Evolutionary conservation across 2,888 invertebrate genomes (phyloP), one percentile per base, ranked within the genome.

Genomic region (Oscheius sp.): DNA sequence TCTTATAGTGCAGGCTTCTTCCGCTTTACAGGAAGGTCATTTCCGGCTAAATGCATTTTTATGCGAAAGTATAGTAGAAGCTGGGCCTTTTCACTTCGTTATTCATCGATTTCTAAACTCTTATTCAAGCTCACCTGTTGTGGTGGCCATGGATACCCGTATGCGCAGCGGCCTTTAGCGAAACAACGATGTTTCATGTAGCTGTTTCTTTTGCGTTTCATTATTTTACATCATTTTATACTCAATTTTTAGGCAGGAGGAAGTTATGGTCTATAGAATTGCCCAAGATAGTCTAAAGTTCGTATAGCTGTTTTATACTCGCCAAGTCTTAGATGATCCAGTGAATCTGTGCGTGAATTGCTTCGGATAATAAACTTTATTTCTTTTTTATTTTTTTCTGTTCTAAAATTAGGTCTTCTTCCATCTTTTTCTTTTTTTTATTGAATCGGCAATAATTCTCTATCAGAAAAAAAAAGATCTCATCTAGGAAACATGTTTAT

Each of bases 191-290:
- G 6, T 25, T 55, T 55, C 25, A 6, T 21, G 21, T 18, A 13
- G 2, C 49, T 49, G 18, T 18, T 49, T 49, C 49, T 2, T 55
- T 55, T 55, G 55, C 12, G 21, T 7, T 55, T 55, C 25, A 13
- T 5, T 13, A 12, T 16, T 21, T 55, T 55, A 55, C 21, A 49
- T 18, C 13, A 49, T 21, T 49, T 49, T 55, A 7, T 61, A 35
- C 35, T 18, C 59, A n/a, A n/a, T n/a, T 70, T 70, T 70, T 59
- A 70, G 70, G 59, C 70, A 12, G 70, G 70, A 46, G 70, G 70
- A 27, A 49, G 18, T 21, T 70, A 70, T 29, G 70, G 70, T 1
- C 35, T 69, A 27, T 69, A 45, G 43, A 66, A 21, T 35, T 16
- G 25, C 61, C 43, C 61, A 61, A 27, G 12, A 25, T 58, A 58